phyloP scores from a whole-genome alignment of 2,888 invertebrate genomes.

The Mythimna lalbum region DNA sequence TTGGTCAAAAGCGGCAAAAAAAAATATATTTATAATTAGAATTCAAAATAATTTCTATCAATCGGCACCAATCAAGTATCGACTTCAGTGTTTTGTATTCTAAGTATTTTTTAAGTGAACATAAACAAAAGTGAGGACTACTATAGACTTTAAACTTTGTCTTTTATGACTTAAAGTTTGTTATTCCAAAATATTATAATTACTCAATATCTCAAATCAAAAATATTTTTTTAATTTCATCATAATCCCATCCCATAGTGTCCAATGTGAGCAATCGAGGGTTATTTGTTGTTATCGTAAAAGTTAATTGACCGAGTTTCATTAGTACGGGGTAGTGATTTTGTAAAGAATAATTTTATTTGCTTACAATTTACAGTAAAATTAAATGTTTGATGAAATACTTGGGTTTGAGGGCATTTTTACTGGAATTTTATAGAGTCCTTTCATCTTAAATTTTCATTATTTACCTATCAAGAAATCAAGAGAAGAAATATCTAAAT shows the following conservation, averaged over 20 bases:
- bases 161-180: too few relatives aligned
- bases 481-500: background rate
- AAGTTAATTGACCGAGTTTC: conserved; percentile 3
- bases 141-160: too few relatives aligned
- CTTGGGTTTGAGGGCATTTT: background rate
- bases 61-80: too few relatives aligned
- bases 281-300: conserved; percentile 22
- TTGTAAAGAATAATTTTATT: conserved; percentile 7
- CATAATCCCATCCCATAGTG: conserved; percentile 11
- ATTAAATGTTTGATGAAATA: conserved; percentile 16
- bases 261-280: background rate
- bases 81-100: too few relatives aligned
- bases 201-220: too few relatives aligned
- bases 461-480: conserved; percentile 6
- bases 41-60: too few relatives aligned
- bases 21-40: too few relatives aligned
- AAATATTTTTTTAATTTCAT: conserved; percentile 23
- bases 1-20: too few relatives aligned
- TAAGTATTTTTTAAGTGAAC: too few relatives aligned
- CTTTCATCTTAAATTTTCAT: conserved; percentile 17
- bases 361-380: background rate
- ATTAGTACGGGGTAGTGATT: conserved; percentile 9
- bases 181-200: too few relatives aligned
- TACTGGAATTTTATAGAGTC: background rate
- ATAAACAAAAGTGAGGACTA: too few relatives aligned